Base-by-base conservation (phyloP, 2,888 invertebrate species). In the Unio delphinus region DNA sequence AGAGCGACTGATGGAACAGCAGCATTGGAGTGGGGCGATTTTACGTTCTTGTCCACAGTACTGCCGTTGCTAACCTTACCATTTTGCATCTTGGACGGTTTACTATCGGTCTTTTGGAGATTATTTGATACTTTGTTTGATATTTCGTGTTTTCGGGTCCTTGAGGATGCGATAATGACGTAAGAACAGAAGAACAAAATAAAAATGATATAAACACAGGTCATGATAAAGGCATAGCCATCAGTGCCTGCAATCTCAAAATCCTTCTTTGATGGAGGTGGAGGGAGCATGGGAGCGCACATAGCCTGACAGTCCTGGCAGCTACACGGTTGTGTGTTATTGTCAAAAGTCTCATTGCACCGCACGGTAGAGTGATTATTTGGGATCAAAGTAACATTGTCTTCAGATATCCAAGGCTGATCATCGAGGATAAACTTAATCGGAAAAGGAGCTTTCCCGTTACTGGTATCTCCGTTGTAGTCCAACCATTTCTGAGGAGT, bases 221-320 rank as follows among this genome's bases (percentile, higher is more conserved):
- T 91, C 94, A 95, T 94, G 64, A 95, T 92, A 79, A 96, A 93
- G 7, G 93, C 92, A 87, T 94, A 94, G 55, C 95, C 95, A 90
- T 96, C 95, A 8, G 93, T 91, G 64, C 94, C 94, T 57, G 92
- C 90, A 82, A 96, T 93, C 67, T 65, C 92, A 90, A 95, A 95
- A 17, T 94, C 94, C 20, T 76, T 64, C 11, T 76, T 70, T 11
- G 91, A 86, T 8, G 94, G 92, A 2, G 80, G 79, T 1, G 69
- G 67, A 1, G 91, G 88, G 6, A 94, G 93, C 0, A 95, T 93
- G 7, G 92, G 92, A 0, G 95, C 95, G 88, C 97, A 97, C 71
- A 95, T 94, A 65, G 90, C 91, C 26, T 71, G 64, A 69, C 87
- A 83, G 65, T 83, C 83, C 79, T 95, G 93, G 89, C 97, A 97